These are phyloP conservation scores for Staurois parvus DNA, from an alignment of 2,797 vertebrate species.

Conservation along the genomic window DNA sequence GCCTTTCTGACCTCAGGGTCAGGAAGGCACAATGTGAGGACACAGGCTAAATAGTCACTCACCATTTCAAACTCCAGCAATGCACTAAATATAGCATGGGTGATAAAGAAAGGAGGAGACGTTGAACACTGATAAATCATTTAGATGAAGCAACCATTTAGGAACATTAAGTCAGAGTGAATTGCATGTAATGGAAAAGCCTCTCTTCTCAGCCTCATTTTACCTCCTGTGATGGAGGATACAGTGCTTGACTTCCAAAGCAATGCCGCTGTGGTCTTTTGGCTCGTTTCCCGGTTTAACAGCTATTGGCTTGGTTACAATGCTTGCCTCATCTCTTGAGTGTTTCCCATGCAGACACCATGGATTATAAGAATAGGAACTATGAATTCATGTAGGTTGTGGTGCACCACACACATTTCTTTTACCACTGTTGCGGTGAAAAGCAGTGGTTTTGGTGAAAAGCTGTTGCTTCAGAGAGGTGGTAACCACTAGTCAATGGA, in stretches of 20 bases:
- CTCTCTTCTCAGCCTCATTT: constrained; percentile 40
- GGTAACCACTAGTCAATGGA: neutral
- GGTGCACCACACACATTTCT: constrained; percentile 6
- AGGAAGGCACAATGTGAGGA: constrained; percentile 5
- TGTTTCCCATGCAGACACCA: constrained; percentile 18
- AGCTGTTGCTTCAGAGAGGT: constrained; percentile 18
- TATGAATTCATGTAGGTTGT: constrained; percentile 1
- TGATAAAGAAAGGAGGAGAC: constrained; percentile 37
- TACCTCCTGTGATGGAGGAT: constrained; percentile 20
- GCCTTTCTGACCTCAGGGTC: constrained; percentile 20
- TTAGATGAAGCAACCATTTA: constrained; percentile 23
- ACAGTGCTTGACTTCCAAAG: constrained; percentile 57
- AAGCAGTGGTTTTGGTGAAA: constrained; percentile 25
- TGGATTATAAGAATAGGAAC: constrained; percentile 3
- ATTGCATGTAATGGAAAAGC: constrained; percentile 58
- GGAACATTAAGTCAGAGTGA: constrained; percentile 32
- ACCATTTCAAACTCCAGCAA: constrained; percentile 58
- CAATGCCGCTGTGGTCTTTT: constrained; percentile 47
- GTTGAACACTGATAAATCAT: constrained; percentile 17
- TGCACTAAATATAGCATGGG: constrained; percentile 56
- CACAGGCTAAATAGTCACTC: constrained; percentile 33
- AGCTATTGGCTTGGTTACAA: constrained; percentile 27
- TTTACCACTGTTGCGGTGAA: constrained; percentile 25
- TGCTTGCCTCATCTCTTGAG: constrained; percentile 2
- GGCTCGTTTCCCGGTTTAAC: constrained; percentile 25